A percentile compares a stretch with the other conserved stretches of the same genome.
Conservation (phyloP, 2,113 vertebrate species). For the Paedocypris sp. region DNA sequence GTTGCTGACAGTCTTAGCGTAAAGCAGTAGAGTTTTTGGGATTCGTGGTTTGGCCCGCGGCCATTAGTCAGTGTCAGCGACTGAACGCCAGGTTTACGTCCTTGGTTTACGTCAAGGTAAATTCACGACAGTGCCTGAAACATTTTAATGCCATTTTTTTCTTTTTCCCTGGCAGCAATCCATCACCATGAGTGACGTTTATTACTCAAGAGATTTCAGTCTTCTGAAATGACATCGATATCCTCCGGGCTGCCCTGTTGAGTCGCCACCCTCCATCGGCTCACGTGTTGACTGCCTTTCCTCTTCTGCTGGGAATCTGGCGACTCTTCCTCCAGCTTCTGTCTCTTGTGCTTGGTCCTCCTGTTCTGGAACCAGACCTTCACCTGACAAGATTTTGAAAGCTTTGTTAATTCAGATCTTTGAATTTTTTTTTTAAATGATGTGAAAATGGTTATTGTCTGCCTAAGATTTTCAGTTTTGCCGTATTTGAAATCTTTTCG, state of each 20-base stretch:
- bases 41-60: background rate
- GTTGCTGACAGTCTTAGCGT: constrained; percentile 33
- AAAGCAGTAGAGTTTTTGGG: constrained; percentile 8
- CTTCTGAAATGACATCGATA: constrained; percentile 62
- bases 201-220: constrained; percentile 41
- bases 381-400: constrained; percentile 43
- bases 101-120: constrained; percentile 16
- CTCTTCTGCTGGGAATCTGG: constrained; percentile 64
- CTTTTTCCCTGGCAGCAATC: background rate
- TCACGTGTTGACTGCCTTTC: constrained; percentile 65
- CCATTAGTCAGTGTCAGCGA: background rate
- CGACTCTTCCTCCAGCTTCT: constrained; percentile 70
- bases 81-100: constrained; percentile 4
- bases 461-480: too few relatives aligned
- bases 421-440: too few relatives aligned
- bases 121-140: constrained; percentile 13
- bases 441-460: too few relatives aligned
- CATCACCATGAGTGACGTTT: background rate
- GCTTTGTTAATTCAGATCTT: too few relatives aligned
- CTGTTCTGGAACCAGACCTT: constrained; percentile 76
- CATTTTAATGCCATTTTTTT: background rate
- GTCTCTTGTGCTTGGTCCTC: constrained; percentile 69
- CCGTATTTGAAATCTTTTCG: too few relatives aligned
- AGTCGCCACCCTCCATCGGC: constrained; percentile 62
- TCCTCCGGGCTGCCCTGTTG: constrained; percentile 55